A percentile compares a stretch with the other conserved stretches of the same genome.
Conservation (phyloP, 2,888 invertebrate genomes). For the Sylvicola fuscatus region DNA sequence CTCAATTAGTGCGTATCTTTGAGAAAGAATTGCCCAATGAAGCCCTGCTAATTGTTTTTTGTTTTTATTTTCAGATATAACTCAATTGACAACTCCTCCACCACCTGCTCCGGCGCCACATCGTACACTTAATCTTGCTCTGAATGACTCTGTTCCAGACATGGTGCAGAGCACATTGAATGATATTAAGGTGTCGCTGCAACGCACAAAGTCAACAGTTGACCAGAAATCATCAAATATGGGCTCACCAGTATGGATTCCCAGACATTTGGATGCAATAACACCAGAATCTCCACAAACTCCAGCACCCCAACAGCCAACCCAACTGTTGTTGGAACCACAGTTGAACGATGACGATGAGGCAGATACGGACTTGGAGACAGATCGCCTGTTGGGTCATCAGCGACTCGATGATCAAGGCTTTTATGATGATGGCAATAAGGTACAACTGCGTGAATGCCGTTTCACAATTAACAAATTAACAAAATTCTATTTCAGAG, state of each 20-base stretch:
- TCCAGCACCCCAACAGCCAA: background rate
- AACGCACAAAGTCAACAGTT: conserved; percentile 23
- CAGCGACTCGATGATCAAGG: conserved; percentile 83
- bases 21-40: background rate
- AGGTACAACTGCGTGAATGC: background rate
- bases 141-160: conserved; percentile 36
- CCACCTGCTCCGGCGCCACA: conserved; percentile 49
- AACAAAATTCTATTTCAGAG: conserved; percentile 6
- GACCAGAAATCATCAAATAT: conserved; percentile 5
- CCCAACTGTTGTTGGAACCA: conserved; percentile 1
- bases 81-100: conserved; percentile 35
- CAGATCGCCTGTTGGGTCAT: conserved; percentile 86
- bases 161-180: conserved; percentile 44
- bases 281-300: background rate
- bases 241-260: conserved; percentile 24
- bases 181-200: conserved; percentile 63
- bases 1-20: conserved; percentile 13
- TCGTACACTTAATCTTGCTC: conserved; percentile 18
- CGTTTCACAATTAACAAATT: background rate
- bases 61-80: conserved; percentile 8
- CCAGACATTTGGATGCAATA: conserved; percentile 6
- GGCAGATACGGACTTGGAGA: conserved; percentile 95
- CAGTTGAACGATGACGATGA: conserved; percentile 40
- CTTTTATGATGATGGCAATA: conserved; percentile 45
- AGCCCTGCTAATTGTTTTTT: background rate